phyloP scores from a whole-genome alignment of 2,113 vertebrate species.

The Variabilichromis moorii region DNA sequence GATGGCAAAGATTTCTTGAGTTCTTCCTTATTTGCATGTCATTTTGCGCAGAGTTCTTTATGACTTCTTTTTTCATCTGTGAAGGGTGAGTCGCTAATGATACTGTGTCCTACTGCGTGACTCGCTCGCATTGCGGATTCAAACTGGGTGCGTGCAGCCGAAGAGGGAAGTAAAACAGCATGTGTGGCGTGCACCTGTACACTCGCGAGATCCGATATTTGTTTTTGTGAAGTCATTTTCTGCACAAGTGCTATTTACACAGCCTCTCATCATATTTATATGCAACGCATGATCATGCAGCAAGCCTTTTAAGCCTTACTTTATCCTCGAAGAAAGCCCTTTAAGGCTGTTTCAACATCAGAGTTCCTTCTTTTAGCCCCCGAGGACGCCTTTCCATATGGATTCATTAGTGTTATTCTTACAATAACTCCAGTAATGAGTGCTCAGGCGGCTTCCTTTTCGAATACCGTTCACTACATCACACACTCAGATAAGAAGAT shows the following conservation, averaged over 20 bases:
- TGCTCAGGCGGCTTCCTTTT: conserved; percentile 32
- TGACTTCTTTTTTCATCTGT: conserved; percentile 41
- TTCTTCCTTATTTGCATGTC: conserved; percentile 69
- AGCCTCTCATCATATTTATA: not conserved
- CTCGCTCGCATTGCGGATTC: not conserved
- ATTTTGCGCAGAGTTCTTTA: conserved; percentile 48
- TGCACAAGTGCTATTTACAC: conserved; percentile 4
- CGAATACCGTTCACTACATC: conserved; percentile 36
- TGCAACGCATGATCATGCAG: not conserved
- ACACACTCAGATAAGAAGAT: conserved; percentile 59
- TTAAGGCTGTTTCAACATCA: not conserved
- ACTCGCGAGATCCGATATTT: conserved; percentile 10
- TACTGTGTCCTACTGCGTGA: conserved; percentile 20
- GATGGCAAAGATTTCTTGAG: conserved; percentile 70
- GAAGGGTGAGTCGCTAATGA: conserved; percentile 56
- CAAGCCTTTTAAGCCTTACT: conserved; percentile 1
- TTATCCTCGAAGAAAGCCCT: not conserved
- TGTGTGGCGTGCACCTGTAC: conserved; percentile 22
- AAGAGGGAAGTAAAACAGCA: not conserved
- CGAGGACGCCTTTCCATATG: not conserved
- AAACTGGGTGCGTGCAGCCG: not conserved
- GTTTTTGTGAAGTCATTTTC: conserved; percentile 5
- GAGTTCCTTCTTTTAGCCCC: not conserved
- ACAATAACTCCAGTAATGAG: conserved; percentile 54
- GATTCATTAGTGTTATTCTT: conserved; percentile 55